A percentile compares a stretch with the other conserved stretches of the same genome.
Evolutionary conservation across 2,797 vertebrate genomes (phyloP).

Genomic region (Podarcis siculus): DNA sequence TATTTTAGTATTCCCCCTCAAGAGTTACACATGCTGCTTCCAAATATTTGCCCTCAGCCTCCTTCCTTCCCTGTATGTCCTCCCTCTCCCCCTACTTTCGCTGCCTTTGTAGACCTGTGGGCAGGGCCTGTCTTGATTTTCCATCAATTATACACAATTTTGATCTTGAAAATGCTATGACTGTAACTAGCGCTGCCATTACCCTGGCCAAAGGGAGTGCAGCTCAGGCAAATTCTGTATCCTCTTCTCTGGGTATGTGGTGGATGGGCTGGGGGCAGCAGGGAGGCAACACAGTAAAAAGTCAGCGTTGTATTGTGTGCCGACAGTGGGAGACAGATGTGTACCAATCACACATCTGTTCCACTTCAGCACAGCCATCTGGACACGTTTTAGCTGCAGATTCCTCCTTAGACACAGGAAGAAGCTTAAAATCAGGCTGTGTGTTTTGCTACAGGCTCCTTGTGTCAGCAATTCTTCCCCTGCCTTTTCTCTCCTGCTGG

Average conservation of each 20-base stretch:
- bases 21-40: not conserved
- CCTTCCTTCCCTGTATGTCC: not conserved
- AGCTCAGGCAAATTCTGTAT: not conserved
- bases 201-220: not conserved
- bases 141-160: not conserved
- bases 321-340: not conserved
- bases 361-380: not conserved
- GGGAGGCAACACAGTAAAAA: not conserved
- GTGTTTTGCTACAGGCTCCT: not conserved
- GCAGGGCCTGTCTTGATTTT: not conserved
- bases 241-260: not conserved
- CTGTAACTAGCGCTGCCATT: too few relatives aligned
- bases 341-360: not conserved
- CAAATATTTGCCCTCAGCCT: too few relatives aligned
- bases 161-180: not conserved
- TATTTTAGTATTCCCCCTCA: too few relatives aligned
- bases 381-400: not conserved
- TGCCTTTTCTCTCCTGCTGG: conserved; percentile 5
- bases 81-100: not conserved
- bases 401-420: not conserved
- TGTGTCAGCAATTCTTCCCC: not conserved
- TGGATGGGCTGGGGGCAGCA: too few relatives aligned
- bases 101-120: not conserved
- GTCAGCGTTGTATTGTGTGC: not conserved
- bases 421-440: not conserved